phyloP scores from a whole-genome alignment of 1,140 invertebrate genomes.

The Cyclina sinensis region DNA sequence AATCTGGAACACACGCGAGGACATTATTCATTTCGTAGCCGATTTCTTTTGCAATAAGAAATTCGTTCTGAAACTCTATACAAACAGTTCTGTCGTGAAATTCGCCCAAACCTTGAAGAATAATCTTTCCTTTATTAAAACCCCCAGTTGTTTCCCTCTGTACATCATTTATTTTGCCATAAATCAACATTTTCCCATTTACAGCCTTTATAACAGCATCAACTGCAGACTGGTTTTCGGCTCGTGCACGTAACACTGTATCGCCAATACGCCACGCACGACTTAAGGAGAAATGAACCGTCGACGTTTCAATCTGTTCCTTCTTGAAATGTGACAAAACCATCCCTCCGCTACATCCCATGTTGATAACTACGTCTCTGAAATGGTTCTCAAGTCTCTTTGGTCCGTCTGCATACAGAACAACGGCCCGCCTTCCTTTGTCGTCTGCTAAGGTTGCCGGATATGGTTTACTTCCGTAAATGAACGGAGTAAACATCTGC shows the following conservation, averaged over 20 bases:
- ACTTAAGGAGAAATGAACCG: slow-evolving; percentile 75
- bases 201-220: slow-evolving; percentile 73
- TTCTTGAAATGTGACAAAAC: slow-evolving; percentile 69
- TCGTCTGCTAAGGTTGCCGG: slow-evolving; percentile 78
- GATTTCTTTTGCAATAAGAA: slow-evolving; percentile 74
- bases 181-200: slow-evolving; percentile 66
- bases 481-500: slow-evolving; percentile 82
- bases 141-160: slow-evolving; percentile 79
- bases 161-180: slow-evolving; percentile 81
- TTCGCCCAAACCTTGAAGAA: slow-evolving; percentile 75
- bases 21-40: slow-evolving; percentile 18
- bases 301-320: slow-evolving; percentile 69
- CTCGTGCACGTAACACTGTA: slow-evolving; percentile 76
- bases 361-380: slow-evolving; percentile 75
- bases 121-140: slow-evolving; percentile 79
- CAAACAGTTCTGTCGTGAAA: slow-evolving; percentile 62
- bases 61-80: slow-evolving; percentile 84
- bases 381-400: slow-evolving; percentile 82
- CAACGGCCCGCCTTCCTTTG: slow-evolving; percentile 75
- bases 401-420: slow-evolving; percentile 69
- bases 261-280: slow-evolving; percentile 80
- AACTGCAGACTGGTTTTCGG: slow-evolving; percentile 73
- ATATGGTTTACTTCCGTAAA: slow-evolving; percentile 76
- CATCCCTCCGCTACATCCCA: slow-evolving; percentile 79
- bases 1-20: slow-evolving; percentile 79